Evolutionary conservation across 2,797 vertebrate species (phyloP).

Genomic region (Macropus fuliginosus): DNA sequence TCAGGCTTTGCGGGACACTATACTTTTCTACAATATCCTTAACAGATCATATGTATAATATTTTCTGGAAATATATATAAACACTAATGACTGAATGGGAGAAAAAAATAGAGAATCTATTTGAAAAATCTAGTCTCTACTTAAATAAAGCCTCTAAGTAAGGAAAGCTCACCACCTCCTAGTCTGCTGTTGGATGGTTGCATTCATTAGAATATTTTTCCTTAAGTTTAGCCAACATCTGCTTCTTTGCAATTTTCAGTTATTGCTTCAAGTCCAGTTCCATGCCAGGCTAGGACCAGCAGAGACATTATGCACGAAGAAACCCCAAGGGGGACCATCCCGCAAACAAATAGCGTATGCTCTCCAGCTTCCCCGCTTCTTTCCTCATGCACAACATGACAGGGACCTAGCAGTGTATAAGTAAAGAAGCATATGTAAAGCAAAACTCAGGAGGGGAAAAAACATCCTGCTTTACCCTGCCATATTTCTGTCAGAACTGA

Average conservation of each 20-base stretch:
- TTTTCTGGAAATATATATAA: background rate
- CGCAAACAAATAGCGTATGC: background rate
- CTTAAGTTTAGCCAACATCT: background rate
- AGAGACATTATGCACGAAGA: conserved; percentile 2
- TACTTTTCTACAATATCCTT: background rate
- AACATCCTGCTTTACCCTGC: background rate
- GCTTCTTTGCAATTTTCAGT: background rate
- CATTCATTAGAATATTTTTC: background rate
- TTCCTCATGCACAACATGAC: background rate
- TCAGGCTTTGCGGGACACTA: background rate
- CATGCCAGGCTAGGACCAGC: background rate
- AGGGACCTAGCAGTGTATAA: conserved; percentile 13
- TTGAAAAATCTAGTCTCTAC: background rate
- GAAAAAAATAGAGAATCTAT: background rate
- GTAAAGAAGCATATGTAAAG: background rate
- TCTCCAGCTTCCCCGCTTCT: background rate
- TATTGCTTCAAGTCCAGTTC: background rate
- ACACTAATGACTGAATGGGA: background rate
- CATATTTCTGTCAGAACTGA: background rate
- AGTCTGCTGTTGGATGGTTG: background rate
- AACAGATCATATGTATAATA: background rate
- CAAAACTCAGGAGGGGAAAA: background rate
- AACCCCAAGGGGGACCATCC: background rate
- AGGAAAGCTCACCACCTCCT: background rate
- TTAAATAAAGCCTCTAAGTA: background rate